A percentile compares a stretch with the other conserved stretches of the same genome.
phyloP scores from a whole-genome alignment of 2,888 invertebrate genomes.

The Biston betularia region DNA sequence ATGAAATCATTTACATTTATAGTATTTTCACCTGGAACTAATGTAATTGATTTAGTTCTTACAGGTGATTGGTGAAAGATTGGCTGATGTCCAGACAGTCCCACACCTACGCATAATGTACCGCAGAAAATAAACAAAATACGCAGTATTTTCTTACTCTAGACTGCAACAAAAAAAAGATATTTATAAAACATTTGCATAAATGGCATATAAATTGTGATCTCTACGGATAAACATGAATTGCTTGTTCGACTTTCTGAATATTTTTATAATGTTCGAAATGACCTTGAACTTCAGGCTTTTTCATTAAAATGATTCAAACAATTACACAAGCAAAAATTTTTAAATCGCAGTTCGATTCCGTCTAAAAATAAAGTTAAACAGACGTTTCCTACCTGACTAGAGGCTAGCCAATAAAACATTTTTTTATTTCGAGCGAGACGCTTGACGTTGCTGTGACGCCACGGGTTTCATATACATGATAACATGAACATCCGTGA shows the following conservation, averaged over 20 bases:
- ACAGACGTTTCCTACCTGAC: slow-evolving; percentile 54
- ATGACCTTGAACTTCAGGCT: slow-evolving; percentile 8
- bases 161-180: slow-evolving; percentile 18
- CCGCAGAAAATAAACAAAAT: slow-evolving; percentile 68
- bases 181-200: slow-evolving; percentile 2
- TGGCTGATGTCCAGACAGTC: slow-evolving; percentile 74
- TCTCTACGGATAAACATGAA: neutral
- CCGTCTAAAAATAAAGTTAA: slow-evolving; percentile 56
- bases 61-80: slow-evolving; percentile 76
- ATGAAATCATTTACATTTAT: slow-evolving; percentile 6
- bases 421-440: slow-evolving; percentile 65
- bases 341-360: slow-evolving; percentile 28
- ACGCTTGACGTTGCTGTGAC: slow-evolving; percentile 68
- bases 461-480: slow-evolving; percentile 52
- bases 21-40: slow-evolving; percentile 40
- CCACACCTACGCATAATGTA: slow-evolving; percentile 67
- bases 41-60: slow-evolving; percentile 58
- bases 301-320: neutral
- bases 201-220: neutral
- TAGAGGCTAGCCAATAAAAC: slow-evolving; percentile 60
- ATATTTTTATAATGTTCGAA: neutral
- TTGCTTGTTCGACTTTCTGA: neutral
- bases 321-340: slow-evolving; percentile 8
- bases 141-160: slow-evolving; percentile 53
- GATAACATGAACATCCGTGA: slow-evolving; percentile 54